Conservation (phyloP, 2,888 invertebrate species). For the Thymelicus lineola region DNA sequence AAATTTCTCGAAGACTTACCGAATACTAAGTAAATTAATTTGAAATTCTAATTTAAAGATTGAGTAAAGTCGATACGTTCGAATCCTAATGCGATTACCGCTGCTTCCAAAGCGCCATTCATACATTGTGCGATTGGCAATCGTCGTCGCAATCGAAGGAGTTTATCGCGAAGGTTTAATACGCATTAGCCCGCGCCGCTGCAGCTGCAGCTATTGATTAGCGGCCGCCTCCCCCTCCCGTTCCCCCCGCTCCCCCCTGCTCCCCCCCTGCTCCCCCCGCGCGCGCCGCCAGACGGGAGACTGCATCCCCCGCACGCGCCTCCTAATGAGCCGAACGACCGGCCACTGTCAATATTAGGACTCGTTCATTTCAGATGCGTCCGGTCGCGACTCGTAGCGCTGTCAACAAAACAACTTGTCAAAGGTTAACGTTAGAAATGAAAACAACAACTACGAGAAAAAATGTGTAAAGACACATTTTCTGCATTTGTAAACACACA, state of each 20-base stretch:
- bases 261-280: conserved; percentile 37
- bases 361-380: too few species aligned
- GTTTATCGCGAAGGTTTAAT: conserved; percentile 35
- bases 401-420: too few species aligned
- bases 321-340: conserved; percentile 43
- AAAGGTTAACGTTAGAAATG: too few species aligned
- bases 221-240: conserved; percentile 49
- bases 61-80: conserved; percentile 11
- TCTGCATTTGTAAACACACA: too few species aligned
- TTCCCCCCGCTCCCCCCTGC: conserved; percentile 35
- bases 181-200: conserved; percentile 41
- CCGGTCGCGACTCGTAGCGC: too few species aligned
- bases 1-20: too few species aligned
- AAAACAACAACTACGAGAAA: too few species aligned
- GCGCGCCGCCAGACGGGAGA: conserved; percentile 25
- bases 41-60: background rate
- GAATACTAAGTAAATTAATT: background rate
- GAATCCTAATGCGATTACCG: conserved; percentile 6
- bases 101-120: conserved; percentile 15
- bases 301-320: conserved; percentile 34
- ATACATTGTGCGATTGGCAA: conserved; percentile 28
- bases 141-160: conserved; percentile 23
- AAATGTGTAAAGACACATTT: too few species aligned
- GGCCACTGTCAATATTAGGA: too few species aligned
- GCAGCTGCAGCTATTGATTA: conserved; percentile 75